Base-by-base conservation (phyloP, 2,888 invertebrate genomes). In the Pristionchus fissidentatus region DNA sequence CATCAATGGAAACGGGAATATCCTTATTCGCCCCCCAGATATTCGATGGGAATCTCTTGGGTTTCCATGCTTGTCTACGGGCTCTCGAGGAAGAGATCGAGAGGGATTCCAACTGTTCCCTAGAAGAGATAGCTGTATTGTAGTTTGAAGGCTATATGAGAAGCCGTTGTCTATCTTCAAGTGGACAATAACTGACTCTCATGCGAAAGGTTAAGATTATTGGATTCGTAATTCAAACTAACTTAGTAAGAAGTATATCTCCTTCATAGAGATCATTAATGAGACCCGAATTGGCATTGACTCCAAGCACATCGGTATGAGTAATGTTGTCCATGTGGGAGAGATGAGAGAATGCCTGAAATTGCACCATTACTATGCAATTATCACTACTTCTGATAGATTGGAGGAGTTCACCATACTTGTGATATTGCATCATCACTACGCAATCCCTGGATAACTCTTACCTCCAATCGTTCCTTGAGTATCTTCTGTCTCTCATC, bases 1-100 rank as follows among this genome's bases (percentile, higher is more conserved):
- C 46, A 29, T 60, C 62, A 66, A 81, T 46, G 22, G 60, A 81
- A 5, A 66, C 46, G 29, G 81, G 66, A 66, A 81, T 81, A 43
- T 35, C 41, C 22, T 7, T 46, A 32, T 62, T 60, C 46, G 62
- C 55, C n/a, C 66, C 81, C 81, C 81, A 81, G 62, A 49, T 60
- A 49, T 81, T 81, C 0, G 62, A 49, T 1, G 81, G 81, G 66
- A 66, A 81, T 35, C 66, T 8, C 46, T 46, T 49, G 3, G 52
- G 52, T 35, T 60, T 81, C 81, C 55, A 55, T 32, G 81, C 81
- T 32, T 81, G 81, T 32, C 81, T 41, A 32, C 81, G 81, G 60
- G 81, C 81, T 29, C 81, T 62, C 29, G 38, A 57, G 15, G 55
- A 57, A 10, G 57, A 79, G 26, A 79, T 41, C 8, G 55, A n/a